phyloP scores from a whole-genome alignment of 2,113 vertebrate species.

The Lycocorax pyrrhopterus region DNA sequence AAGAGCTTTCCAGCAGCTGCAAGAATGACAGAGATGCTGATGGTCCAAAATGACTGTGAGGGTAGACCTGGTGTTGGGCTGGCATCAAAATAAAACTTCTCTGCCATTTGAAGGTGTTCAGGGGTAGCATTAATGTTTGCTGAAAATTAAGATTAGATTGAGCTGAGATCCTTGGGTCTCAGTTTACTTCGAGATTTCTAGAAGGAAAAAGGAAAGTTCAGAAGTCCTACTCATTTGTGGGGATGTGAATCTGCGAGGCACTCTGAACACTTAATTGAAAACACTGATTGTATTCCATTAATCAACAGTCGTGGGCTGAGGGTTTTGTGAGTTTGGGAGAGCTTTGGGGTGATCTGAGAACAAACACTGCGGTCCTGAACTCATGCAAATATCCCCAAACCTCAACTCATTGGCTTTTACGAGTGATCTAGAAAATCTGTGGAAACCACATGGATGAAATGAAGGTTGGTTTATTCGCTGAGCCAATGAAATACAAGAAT shows the following conservation, averaged over 20 bases:
- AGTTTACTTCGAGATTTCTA: background rate
- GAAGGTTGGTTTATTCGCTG: background rate
- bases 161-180: background rate
- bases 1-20: background rate
- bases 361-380: background rate
- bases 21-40: background rate
- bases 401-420: background rate
- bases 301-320: background rate
- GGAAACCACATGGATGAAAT: background rate
- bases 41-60: background rate
- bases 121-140: accelerated
- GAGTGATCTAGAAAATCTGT: background rate
- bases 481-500: background rate
- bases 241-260: accelerated
- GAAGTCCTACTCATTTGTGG: background rate
- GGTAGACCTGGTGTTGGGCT: background rate
- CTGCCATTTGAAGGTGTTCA: background rate
- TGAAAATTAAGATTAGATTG: background rate
- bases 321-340: background rate
- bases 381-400: background rate
- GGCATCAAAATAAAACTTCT: background rate
- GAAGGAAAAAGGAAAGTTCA: background rate
- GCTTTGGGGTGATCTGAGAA: background rate
- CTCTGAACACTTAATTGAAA: background rate
- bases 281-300: background rate